These are phyloP conservation scores for Tribolium castaneum DNA, from an alignment of 1,140 invertebrate species.

Conservation along the genomic window DNA sequence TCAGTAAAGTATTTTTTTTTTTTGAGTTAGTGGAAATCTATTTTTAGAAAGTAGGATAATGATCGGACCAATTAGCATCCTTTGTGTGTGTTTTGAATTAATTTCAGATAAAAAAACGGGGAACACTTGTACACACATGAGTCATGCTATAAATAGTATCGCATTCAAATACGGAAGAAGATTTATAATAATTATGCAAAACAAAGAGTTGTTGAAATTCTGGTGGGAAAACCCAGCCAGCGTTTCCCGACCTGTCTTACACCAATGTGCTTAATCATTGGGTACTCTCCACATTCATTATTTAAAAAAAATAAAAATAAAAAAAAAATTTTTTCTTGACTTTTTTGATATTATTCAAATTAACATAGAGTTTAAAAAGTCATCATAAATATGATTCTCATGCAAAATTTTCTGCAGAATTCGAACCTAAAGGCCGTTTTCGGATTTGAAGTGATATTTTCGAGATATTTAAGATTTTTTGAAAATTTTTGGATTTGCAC, in stretches of 20 bases:
- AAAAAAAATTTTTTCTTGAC: no score
- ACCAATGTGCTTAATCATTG: not conserved
- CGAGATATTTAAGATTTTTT: no score
- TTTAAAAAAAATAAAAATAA: no score
- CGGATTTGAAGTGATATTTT: no score
- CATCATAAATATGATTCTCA: no score
- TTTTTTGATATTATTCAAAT: no score
- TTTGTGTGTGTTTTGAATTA: not conserved
- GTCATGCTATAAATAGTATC: not conserved
- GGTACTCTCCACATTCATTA: not conserved
- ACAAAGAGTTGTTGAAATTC: not conserved
- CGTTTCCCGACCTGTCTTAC: conserved; percentile 6
- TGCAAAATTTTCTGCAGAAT: no score
- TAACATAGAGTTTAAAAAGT: no score
- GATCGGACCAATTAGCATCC: not conserved
- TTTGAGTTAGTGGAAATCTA: not conserved
- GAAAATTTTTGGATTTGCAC: no score
- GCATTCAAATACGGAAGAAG: not conserved
- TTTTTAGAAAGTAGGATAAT: not conserved
- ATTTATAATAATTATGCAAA: not conserved
- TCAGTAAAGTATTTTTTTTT: not conserved
- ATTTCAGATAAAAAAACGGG: not conserved
- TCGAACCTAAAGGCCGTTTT: no score
- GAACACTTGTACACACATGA: not conserved
- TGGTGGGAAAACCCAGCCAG: not conserved